Evolutionary conservation across 1,140 invertebrate genomes (phyloP), one percentile per base, ranked within the genome.

Genomic region (Agrilus planipennis): DNA sequence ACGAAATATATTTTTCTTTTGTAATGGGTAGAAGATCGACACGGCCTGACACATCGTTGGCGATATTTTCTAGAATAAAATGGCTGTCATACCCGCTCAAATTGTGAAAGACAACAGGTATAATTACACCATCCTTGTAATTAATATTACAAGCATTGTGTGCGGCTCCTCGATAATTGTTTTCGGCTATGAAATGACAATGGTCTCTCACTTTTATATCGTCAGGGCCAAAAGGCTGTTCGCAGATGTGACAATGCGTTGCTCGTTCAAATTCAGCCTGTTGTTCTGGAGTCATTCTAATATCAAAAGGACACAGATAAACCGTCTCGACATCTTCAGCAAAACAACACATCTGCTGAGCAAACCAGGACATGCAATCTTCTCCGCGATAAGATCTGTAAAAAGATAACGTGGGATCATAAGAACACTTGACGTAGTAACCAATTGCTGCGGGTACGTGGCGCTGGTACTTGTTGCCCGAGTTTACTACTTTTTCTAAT

Each of bases 81-180:
- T 62, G 56, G 19, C 47, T 43, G 47, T 67, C 59, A 45, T 65
- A 64, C 2, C 50, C 51, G 3, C 35, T 29, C 6, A 63, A 44
- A 50, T 62, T 63, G 46, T 64, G 57, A 42, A 63, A 58, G 41
- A 58, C 42, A 29, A 63, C 49, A 6, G 62, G 60, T n/a, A n/a
- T n/a, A n/a, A n/a, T n/a, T n/a, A n/a, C n/a, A n/a, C n/a, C n/a
- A n/a, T n/a, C n/a, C n/a, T n/a, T n/a, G n/a, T n/a, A n/a, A n/a
- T n/a, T n/a, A n/a, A n/a, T n/a, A n/a, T n/a, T n/a, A n/a, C n/a
- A n/a, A n/a, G n/a, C n/a, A n/a, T n/a, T 30, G 28, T 15, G 28
- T 15, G 11, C 12, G 30, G 3, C 17, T 2, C 34, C 34, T 20
- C 17, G 15, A 35, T 20, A 35, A n/a, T n/a, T n/a, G n/a, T n/a